Percentiles rank a stretch among this genome's conserved stretches.
Conservation (phyloP, 2,113 vertebrate species). For the Salvelinus fontinalis region DNA sequence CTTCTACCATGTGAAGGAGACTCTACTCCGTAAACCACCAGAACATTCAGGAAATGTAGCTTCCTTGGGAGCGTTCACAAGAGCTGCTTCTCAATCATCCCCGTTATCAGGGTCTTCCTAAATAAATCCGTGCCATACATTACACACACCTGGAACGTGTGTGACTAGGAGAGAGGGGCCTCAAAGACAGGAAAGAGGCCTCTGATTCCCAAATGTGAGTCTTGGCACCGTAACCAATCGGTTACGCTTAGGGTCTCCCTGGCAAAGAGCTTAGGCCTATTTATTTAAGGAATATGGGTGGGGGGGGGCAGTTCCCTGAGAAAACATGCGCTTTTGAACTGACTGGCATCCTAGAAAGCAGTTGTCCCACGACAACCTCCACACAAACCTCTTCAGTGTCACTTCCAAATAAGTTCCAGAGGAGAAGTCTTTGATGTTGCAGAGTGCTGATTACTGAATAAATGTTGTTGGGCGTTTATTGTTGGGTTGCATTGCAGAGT, state of each 20-base stretch:
- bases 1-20: no score
- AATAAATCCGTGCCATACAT: background rate
- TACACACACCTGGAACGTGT: background rate
- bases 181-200: background rate
- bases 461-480: background rate
- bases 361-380: conserved; percentile 13
- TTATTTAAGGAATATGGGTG: conserved; percentile 12
- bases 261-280: conserved; percentile 12
- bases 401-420: conserved; percentile 18
- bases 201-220: conserved; percentile 2
- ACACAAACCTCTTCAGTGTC: conserved; percentile 10
- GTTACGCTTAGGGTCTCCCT: background rate
- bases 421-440: conserved; percentile 7
- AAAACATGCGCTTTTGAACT: background rate
- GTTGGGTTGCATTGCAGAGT: no score
- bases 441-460: conserved; percentile 7
- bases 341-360: conserved; percentile 9
- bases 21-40: background rate
- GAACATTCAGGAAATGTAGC: background rate
- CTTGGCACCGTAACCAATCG: background rate
- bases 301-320: conserved; percentile 14
- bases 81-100: background rate
- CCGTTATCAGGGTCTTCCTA: background rate
- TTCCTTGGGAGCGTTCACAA: background rate
- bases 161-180: background rate